Conservation (phyloP, 2,888 invertebrate genomes). For the Oligia latruncula region DNA sequence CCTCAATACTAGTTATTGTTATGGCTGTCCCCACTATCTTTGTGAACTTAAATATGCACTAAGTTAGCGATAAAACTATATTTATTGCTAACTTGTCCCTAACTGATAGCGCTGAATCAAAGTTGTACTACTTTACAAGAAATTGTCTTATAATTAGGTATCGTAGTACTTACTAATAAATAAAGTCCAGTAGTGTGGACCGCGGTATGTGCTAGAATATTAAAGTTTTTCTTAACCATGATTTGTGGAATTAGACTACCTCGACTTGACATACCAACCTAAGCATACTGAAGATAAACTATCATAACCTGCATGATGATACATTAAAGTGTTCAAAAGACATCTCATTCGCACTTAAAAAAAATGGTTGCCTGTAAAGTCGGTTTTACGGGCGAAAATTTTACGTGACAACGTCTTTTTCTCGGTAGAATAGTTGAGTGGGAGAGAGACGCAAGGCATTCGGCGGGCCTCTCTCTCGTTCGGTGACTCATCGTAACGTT, state of each 20-base stretch:
- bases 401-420: too few species aligned
- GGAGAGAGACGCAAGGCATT: too few species aligned
- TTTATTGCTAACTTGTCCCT: slow-evolving; percentile 32
- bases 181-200: too few species aligned
- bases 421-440: too few species aligned
- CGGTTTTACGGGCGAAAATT: too few species aligned
- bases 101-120: slow-evolving; percentile 25
- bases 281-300: not conserved
- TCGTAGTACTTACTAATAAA: not conserved
- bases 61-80: slow-evolving; percentile 19
- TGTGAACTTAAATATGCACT: slow-evolving; percentile 4
- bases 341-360: not conserved
- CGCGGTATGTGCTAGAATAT: not conserved
- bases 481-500: too few species aligned
- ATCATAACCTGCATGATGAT: not conserved
- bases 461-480: too few species aligned
- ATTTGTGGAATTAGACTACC: not conserved
- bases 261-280: not conserved
- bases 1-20: slow-evolving; percentile 5
- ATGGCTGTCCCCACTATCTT: slow-evolving; percentile 13
- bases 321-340: not conserved
- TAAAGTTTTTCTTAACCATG: not conserved
- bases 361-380: too few species aligned
- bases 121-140: not conserved
- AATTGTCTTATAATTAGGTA: not conserved